Conservation (phyloP, 2,113 vertebrate genomes). For the Dissostichus mawsoni region DNA sequence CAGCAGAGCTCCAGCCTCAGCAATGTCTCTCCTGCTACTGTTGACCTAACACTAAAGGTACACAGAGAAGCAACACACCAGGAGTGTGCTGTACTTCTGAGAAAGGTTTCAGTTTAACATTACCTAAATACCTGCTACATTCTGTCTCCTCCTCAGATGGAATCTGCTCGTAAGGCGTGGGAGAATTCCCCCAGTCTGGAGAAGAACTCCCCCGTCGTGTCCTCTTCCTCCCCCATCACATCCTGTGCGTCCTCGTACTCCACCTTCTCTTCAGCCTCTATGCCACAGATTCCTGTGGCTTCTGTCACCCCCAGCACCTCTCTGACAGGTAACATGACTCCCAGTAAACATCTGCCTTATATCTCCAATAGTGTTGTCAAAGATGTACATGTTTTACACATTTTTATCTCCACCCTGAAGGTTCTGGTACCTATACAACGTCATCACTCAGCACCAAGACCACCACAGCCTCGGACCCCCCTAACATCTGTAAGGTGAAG, state of each 20-base stretch:
- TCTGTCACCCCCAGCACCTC: constrained; percentile 97
- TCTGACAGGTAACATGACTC: constrained; percentile 86
- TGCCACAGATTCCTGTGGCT: constrained; percentile 97
- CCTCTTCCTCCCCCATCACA: constrained; percentile 91
- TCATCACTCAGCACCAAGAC: constrained; percentile 96
- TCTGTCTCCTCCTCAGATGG: constrained; percentile 87
- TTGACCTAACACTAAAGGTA: constrained; percentile 98
- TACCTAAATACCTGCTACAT: not conserved
- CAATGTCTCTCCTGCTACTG: constrained; percentile 96
- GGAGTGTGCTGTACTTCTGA: not conserved
- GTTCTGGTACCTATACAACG: constrained; percentile 95
- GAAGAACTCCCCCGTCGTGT: constrained; percentile 93
- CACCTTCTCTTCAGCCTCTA: constrained; percentile 94
- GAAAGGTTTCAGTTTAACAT: not conserved
- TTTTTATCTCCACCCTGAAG: constrained; percentile 70
- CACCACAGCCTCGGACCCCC: constrained; percentile 94
- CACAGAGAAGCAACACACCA: not conserved
- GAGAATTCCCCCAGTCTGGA: constrained; percentile 98
- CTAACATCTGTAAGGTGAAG: constrained; percentile 99
- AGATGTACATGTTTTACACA: too few relatives aligned
- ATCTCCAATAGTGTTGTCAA: too few relatives aligned
- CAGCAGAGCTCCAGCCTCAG: constrained; percentile 96
- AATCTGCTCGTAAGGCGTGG: constrained; percentile 98
- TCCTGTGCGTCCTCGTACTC: constrained; percentile 89
- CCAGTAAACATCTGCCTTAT: not conserved